Evolutionary conservation across 2,797 vertebrate species (phyloP), one percentile per base, ranked within the genome.

Genomic region (Cryptoprocta ferox): DNA sequence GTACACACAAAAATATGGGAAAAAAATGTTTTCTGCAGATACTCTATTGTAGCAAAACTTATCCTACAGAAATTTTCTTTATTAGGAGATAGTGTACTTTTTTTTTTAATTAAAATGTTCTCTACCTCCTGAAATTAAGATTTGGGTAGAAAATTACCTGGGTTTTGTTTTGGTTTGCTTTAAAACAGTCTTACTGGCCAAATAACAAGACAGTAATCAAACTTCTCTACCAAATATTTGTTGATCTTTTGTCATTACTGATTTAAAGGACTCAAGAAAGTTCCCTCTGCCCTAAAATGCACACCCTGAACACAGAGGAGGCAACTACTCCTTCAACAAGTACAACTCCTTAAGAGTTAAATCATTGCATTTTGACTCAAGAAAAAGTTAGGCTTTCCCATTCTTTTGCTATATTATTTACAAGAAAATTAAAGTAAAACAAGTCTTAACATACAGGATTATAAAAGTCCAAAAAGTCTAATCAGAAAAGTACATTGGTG

Each of bases 231-330:
- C 53, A 92, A 97, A 56, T 73, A 96, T 59, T 30, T 89, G 65
- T 35, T 85, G 45, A 30, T 75, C 89, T 59, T 95, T 83, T 42
- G 28, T 66, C 68, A 94, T 65, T 56, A 90, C 71, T 56, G 50
- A 95, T 59, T 79, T 86, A 94, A 94, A 97, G 56, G 26, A 81
- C 15, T 87, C 24, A 26, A 75, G 66, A 79, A 97, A 78, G 56
- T 82, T 88, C 6, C 61, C 66, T 96, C 66, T 71, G n/a, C 14
- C 53, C 84, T 92, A 89, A 96, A 87, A 86, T 16, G 32, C 73
- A 85, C 5, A 65, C 26, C 37, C 50, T 94, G 35, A 78, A 89
- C 68, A 94, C 12, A 85, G 3, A 84, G 18, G 35, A 70, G 35
- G 68, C 8, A 86, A 92, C 45, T 79, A 83, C 76, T 93, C 48